These are phyloP conservation scores for Drosophila paramelanica DNA, from an alignment of 2,888 invertebrate species.

Conservation along the genomic window DNA sequence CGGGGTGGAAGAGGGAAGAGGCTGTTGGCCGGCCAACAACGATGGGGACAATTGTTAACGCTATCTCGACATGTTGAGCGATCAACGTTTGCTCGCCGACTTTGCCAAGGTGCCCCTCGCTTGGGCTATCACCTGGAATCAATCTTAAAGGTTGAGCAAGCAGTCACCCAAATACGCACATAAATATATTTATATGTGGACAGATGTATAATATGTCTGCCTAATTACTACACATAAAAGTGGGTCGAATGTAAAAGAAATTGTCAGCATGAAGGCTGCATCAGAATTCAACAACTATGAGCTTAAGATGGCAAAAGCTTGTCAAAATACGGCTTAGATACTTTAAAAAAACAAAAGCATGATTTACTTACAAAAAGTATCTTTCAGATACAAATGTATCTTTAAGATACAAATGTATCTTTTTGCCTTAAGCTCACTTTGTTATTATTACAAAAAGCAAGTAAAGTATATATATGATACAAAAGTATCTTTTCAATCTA, in stretches of 20 bases:
- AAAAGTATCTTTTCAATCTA: neutral
- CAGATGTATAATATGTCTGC: neutral
- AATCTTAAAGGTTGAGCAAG: slow-evolving; percentile 59
- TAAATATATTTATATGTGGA: neutral
- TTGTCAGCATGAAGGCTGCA: neutral
- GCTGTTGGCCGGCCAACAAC: slow-evolving; percentile 1
- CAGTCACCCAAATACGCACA: neutral
- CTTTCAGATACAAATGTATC: neutral
- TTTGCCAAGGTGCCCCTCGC: slow-evolving; percentile 36
- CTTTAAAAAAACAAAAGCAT: neutral
- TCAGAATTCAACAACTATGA: neutral
- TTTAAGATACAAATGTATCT: neutral
- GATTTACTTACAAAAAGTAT: neutral
- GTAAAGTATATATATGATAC: neutral
- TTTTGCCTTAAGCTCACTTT: neutral
- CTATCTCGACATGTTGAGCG: slow-evolving; percentile 24
- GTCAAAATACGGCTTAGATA: too few species aligned
- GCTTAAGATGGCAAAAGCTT: too few species aligned
- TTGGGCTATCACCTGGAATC: slow-evolving; percentile 60
- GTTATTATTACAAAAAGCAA: neutral
- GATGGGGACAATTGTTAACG: slow-evolving; percentile 68
- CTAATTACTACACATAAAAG: neutral
- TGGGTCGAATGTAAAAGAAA: neutral
- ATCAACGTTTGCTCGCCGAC: slow-evolving; percentile 17
- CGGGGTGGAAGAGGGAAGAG: neutral